Evolutionary conservation across 2,888 invertebrate genomes (phyloP).

Genomic region (Tyria jacobaeae): DNA sequence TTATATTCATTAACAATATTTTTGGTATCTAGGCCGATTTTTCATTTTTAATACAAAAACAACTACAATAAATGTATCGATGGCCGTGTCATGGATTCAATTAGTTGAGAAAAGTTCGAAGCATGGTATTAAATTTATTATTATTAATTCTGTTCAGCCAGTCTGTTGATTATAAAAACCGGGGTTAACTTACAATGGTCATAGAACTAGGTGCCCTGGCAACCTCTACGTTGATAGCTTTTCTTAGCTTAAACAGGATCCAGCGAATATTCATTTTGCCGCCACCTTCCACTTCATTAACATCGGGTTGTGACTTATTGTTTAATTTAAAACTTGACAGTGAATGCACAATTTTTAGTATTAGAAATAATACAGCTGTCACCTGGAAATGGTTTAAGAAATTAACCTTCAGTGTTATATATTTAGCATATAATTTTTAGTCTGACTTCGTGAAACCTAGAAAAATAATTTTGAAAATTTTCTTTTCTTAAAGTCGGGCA

Average conservation of each 20-base stretch:
- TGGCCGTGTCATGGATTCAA: too few relatives aligned
- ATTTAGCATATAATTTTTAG: not conserved
- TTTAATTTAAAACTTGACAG: slow-evolving; percentile 64
- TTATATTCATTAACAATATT: too few relatives aligned
- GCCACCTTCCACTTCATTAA: slow-evolving; percentile 67
- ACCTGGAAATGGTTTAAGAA: slow-evolving; percentile 68
- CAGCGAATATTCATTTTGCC: slow-evolving; percentile 89
- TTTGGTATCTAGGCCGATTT: too few relatives aligned
- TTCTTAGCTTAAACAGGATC: slow-evolving; percentile 91
- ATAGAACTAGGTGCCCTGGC: slow-evolving; percentile 89
- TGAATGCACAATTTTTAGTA: slow-evolving; percentile 85
- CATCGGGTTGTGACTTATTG: slow-evolving; percentile 59
- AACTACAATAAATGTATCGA: too few relatives aligned
- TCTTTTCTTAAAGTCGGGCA: too few relatives aligned
- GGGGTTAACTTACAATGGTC: slow-evolving; percentile 88
- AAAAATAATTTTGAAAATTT: too few relatives aligned
- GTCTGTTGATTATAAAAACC: not conserved
- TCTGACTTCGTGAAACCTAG: too few relatives aligned
- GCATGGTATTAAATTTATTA: too few relatives aligned
- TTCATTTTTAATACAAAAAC: too few relatives aligned
- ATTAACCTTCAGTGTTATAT: not conserved
- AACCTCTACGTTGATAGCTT: slow-evolving; percentile 92
- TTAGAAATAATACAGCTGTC: slow-evolving; percentile 74
- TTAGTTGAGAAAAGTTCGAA: too few relatives aligned
- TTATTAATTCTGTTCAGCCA: not conserved